Conservation (phyloP, 2,888 invertebrate genomes). For the Tineola bisselliella region DNA sequence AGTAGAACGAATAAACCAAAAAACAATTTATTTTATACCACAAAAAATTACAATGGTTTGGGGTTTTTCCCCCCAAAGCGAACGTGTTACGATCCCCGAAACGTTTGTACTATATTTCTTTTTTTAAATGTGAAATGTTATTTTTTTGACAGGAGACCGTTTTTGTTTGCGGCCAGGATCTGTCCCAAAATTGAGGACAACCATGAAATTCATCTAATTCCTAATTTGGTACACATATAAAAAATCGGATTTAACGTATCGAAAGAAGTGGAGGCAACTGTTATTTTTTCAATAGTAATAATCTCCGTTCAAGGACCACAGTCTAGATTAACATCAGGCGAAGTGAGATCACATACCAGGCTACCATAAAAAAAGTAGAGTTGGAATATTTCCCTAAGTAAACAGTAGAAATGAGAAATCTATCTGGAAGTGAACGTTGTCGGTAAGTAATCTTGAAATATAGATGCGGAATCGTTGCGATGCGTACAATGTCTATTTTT, state of each 20-base stretch:
- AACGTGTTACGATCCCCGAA: slow-evolving; percentile 31
- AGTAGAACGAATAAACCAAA: background rate
- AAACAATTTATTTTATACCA: slow-evolving; percentile 6
- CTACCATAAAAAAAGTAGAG: too few relatives aligned
- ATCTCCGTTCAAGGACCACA: too few relatives aligned
- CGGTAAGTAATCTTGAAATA: slow-evolving; percentile 53
- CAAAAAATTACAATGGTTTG: slow-evolving; percentile 7
- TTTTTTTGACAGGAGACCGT: slow-evolving; percentile 54
- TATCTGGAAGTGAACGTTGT: slow-evolving; percentile 22
- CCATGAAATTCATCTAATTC: background rate
- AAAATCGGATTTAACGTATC: too few relatives aligned
- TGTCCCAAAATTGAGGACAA: background rate
- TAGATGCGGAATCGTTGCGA: slow-evolving; percentile 39
- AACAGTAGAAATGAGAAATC: slow-evolving; percentile 35
- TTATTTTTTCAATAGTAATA: too few relatives aligned
- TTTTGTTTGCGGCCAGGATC: background rate
- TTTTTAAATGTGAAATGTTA: slow-evolving; percentile 52
- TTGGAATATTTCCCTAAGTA: slow-evolving; percentile 20
- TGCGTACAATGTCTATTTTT: slow-evolving; percentile 55
- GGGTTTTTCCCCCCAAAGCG: slow-evolving; percentile 22
- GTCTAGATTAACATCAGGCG: too few relatives aligned
- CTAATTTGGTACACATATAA: too few relatives aligned
- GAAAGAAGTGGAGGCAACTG: too few relatives aligned
- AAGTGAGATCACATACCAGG: too few relatives aligned
- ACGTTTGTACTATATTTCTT: slow-evolving; percentile 48